Evolutionary conservation across 2,113 vertebrate genomes (phyloP).

Genomic region (Thamnophis sirtalis): DNA sequence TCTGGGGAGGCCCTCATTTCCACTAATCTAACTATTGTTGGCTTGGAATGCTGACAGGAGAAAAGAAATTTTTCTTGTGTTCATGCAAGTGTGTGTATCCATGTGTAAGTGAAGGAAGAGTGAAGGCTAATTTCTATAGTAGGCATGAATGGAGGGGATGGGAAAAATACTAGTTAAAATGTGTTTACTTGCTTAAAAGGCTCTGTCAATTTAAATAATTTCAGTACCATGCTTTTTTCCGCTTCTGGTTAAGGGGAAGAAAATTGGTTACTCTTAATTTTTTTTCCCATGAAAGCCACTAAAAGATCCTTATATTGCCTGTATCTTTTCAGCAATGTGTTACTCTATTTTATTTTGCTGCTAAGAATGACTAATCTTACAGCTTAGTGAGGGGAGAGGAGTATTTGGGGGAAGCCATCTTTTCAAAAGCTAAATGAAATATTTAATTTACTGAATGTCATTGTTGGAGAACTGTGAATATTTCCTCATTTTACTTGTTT

Average conservation of each 20-base stretch:
- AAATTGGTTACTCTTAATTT: constrained; percentile 72
- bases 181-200: constrained; percentile 87
- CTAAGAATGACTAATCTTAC: constrained; percentile 14
- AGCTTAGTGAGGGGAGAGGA: constrained; percentile 34
- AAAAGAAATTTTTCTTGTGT: constrained; percentile 99
- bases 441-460: constrained; percentile 51
- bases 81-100: constrained; percentile 99
- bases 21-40: constrained; percentile 99
- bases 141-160: constrained; percentile 91
- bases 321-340: constrained; percentile 38
- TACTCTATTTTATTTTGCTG: constrained; percentile 16
- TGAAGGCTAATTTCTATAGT: constrained; percentile 99
- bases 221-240: constrained; percentile 71
- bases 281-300: constrained; percentile 55
- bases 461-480: constrained; percentile 28
- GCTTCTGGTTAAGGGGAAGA: constrained; percentile 49
- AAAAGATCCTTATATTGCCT: constrained; percentile 54
- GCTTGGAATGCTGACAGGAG: constrained; percentile 99
- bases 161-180: constrained; percentile 97
- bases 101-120: constrained; percentile 99
- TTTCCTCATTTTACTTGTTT: constrained; percentile 24
- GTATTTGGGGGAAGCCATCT: constrained; percentile 50
- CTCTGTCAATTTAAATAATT: constrained; percentile 84
- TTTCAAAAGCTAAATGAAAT: constrained; percentile 33
- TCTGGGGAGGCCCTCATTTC: constrained; percentile 98